These are phyloP conservation scores for Rhinatrema bivittatum DNA, from an alignment of 2,797 vertebrate species.

Conservation along the genomic window DNA sequence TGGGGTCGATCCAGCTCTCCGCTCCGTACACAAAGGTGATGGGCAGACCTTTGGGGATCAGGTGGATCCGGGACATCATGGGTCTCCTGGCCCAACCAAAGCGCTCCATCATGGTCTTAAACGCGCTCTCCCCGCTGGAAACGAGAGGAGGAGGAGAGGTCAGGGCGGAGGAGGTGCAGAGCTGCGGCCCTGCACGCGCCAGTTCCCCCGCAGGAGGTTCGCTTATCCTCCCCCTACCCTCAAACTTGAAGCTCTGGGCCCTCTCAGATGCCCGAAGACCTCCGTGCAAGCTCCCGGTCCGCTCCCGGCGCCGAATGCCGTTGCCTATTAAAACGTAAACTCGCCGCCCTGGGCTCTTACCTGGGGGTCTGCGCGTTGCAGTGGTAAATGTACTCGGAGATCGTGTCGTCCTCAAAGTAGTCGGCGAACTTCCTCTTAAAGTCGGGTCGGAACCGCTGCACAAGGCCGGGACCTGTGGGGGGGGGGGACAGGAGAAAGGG, in stretches of 20 bases:
- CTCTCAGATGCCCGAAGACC: too few species aligned
- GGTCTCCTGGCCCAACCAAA: slow-evolving; percentile 83
- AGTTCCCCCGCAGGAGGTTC: too few species aligned
- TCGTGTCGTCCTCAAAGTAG: slow-evolving; percentile 83
- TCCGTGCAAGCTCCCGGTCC: too few species aligned
- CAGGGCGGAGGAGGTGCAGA: too few species aligned
- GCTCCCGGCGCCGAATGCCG: too few species aligned
- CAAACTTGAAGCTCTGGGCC: too few species aligned
- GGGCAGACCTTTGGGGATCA: slow-evolving; percentile 66
- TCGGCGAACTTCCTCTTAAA: slow-evolving; percentile 82
- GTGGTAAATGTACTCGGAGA: slow-evolving; percentile 88
- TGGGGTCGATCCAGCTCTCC: slow-evolving; percentile 77
- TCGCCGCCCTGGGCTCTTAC: too few species aligned
- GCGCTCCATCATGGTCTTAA: slow-evolving; percentile 74
- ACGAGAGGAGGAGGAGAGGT: too few species aligned
- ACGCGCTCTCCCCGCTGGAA: slow-evolving; percentile 87
- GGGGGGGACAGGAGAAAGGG: background rate
- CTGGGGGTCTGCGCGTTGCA: slow-evolving; percentile 86
- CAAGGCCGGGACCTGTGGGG: slow-evolving; percentile 68
- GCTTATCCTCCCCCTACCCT: too few species aligned
- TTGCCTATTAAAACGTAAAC: too few species aligned
- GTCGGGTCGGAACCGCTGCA: slow-evolving; percentile 81
- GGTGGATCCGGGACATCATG: slow-evolving; percentile 74
- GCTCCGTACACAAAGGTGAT: slow-evolving; percentile 80
- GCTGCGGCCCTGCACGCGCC: too few species aligned